Evolutionary conservation across 2,113 vertebrate genomes (phyloP).

Genomic region (Trinectes maculatus): DNA sequence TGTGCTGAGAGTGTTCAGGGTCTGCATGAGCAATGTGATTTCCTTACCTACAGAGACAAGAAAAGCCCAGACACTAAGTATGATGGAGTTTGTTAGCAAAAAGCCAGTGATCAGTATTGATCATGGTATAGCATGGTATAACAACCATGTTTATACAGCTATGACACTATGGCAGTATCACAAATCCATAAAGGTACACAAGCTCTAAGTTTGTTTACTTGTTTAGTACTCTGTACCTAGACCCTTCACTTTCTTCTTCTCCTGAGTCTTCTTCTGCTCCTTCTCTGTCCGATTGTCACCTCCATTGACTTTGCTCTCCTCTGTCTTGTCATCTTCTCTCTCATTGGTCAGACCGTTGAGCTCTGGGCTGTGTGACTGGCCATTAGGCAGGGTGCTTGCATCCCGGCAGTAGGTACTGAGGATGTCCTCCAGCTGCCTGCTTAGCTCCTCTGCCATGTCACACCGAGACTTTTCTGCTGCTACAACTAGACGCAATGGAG

Average conservation of each 20-base stretch:
- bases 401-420: slow-evolving; percentile 92
- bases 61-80: not conserved
- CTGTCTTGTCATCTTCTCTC: slow-evolving; percentile 80
- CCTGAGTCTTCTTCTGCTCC: slow-evolving; percentile 89
- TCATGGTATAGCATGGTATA: too few relatives aligned
- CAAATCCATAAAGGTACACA: not conserved
- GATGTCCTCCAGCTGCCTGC: slow-evolving; percentile 94
- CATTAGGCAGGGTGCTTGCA: slow-evolving; percentile 81
- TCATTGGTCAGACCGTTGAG: slow-evolving; percentile 85
- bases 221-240: slow-evolving; percentile 84
- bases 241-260: slow-evolving; percentile 96
- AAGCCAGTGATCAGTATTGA: too few relatives aligned
- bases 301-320: slow-evolving; percentile 80
- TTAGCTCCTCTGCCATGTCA: slow-evolving; percentile 93
- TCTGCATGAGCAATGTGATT: slow-evolving; percentile 98
- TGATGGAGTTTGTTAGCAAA: not conserved
- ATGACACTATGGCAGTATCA: too few relatives aligned
- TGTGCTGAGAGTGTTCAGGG: slow-evolving; percentile 95
- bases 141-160: too few relatives aligned
- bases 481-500: slow-evolving; percentile 32
- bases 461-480: slow-evolving; percentile 53
- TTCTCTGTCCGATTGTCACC: slow-evolving; percentile 78
- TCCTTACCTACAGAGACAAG: slow-evolving; percentile 88
- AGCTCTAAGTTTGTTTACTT: too few relatives aligned
- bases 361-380: slow-evolving; percentile 84